These are phyloP conservation scores for Eurosta solidaginis DNA, from an alignment of 1,140 invertebrate genomes.

Conservation along the genomic window DNA sequence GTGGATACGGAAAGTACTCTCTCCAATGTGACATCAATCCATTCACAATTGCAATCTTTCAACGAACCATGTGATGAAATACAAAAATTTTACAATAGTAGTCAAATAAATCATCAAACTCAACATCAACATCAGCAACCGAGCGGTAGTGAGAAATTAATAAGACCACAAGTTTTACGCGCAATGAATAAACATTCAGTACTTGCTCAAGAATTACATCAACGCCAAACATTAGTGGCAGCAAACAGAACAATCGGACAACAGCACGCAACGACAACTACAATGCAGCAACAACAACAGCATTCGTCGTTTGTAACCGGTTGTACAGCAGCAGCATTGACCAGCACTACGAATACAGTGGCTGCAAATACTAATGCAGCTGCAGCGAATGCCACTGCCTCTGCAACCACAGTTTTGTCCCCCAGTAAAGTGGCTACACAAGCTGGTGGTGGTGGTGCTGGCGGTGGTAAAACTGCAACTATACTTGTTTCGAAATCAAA, in stretches of 20 bases:
- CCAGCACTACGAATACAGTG: conserved; percentile 14
- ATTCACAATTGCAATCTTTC: conserved; percentile 56
- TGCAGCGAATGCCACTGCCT: conserved; percentile 31
- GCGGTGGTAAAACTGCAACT: conserved; percentile 55
- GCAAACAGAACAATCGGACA: not conserved
- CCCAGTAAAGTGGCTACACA: conserved; percentile 5
- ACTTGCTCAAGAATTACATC: conserved; percentile 52
- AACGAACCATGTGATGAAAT: conserved; percentile 46
- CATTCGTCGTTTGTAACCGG: not conserved
- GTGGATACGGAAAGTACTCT: conserved; percentile 56
- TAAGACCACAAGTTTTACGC: conserved; percentile 32
- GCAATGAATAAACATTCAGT: conserved; percentile 53
- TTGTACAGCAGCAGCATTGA: conserved; percentile 13
- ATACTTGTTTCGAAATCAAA: conserved; percentile 60
- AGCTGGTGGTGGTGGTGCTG: not conserved
- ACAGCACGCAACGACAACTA: not conserved
- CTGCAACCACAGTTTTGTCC: conserved; percentile 33
- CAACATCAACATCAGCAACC: conserved; percentile 6
- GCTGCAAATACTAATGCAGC: not conserved
- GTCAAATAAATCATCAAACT: conserved; percentile 20
- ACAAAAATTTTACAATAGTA: conserved; percentile 32
- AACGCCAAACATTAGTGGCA: conserved; percentile 42
- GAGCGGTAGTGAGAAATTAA: conserved; percentile 28
- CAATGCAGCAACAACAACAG: not conserved
- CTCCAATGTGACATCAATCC: conserved; percentile 57